Evolutionary conservation across 2,888 invertebrate species (phyloP), one percentile per base, ranked within the genome.

Genomic region (Torymus aiolomorphi): DNA sequence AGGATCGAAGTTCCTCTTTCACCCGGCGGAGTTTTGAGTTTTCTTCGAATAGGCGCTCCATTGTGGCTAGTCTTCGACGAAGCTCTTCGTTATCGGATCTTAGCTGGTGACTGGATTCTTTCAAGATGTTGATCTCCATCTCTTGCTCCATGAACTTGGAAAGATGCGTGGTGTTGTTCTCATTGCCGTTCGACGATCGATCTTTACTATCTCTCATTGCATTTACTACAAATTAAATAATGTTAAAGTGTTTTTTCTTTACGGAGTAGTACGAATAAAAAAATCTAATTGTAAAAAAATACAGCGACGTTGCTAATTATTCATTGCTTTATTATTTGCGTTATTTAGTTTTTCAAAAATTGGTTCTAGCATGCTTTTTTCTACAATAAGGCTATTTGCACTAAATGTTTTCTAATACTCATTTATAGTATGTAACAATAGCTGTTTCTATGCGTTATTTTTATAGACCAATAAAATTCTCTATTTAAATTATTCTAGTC

Each of bases 81-180:
- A 94, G 88, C 84, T 94, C 94, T 62, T 94, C 94, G 85, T 94
- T 94, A 83, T 94, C 94, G 31, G 90, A 87, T 84, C 92, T 92
- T 61, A 94, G 86, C 84, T 93, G 92, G 66, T 91, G 91, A 86
- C 91, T 91, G 2, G 91, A 90, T 85, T 92, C 90, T 83, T 91
- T 91, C 83, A 92, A 84, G 49, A 91, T 88, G 10, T 90, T 88
- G 31, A 92, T 69, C 84, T 92, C 92, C 76, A 90, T 88, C 83
- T 92, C 92, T 13, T 90, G 88, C 76, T 91, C 91, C 16, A 88
- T 83, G 66, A 88, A 88, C 78, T 85, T 85, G 18, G 82, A 78
- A 12, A 75, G 59, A 11, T 83, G 83, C 12, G 49, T 52, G 16
- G 8, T 83, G 54, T 84, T 85, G 56, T 79, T 84, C 24, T 83